These are phyloP conservation scores for Thripadectes ignobilis DNA, from an alignment of 2,797 vertebrate genomes.

Conservation along the genomic window DNA sequence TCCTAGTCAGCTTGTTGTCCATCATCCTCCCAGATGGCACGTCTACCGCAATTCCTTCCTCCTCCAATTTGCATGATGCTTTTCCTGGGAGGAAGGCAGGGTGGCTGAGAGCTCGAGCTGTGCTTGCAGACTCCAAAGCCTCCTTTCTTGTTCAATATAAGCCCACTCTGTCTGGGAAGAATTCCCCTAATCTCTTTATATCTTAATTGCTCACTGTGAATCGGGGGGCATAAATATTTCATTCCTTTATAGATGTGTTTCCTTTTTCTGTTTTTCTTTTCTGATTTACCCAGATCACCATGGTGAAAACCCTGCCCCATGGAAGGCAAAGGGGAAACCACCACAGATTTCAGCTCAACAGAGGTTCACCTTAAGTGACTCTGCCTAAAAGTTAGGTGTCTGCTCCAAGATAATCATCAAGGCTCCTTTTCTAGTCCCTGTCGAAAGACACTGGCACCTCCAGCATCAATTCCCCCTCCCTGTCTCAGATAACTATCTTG, in stretches of 20 bases:
- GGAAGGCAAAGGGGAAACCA: background rate
- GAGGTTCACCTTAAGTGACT: slow-evolving; percentile 48
- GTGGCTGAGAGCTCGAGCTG: slow-evolving; percentile 27
- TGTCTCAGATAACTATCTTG: background rate
- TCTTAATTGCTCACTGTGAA: slow-evolving; percentile 49
- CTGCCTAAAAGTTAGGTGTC: slow-evolving; percentile 6
- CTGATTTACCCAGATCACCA: background rate
- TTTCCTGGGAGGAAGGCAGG: slow-evolving; percentile 29
- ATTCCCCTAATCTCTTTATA: slow-evolving; percentile 45
- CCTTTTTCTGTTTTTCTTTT: slow-evolving; percentile 32
- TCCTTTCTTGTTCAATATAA: slow-evolving; percentile 32
- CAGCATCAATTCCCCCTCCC: background rate
- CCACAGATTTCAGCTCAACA: background rate
- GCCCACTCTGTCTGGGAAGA: slow-evolving; percentile 28
- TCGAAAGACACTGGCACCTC: slow-evolving; percentile 27
- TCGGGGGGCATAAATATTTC: slow-evolving; percentile 46
- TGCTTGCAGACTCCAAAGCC: background rate
- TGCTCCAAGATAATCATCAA: slow-evolving; percentile 20
- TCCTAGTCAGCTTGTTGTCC: slow-evolving; percentile 63
- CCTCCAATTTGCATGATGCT: slow-evolving; percentile 41
- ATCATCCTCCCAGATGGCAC: slow-evolving; percentile 61
- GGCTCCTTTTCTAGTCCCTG: slow-evolving; percentile 25
- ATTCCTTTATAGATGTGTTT: slow-evolving; percentile 24
- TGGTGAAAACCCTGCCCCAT: slow-evolving; percentile 29
- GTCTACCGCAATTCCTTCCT: slow-evolving; percentile 52